Conservation (phyloP, 2,113 vertebrate genomes). For the Marcusenius ussheri region DNA sequence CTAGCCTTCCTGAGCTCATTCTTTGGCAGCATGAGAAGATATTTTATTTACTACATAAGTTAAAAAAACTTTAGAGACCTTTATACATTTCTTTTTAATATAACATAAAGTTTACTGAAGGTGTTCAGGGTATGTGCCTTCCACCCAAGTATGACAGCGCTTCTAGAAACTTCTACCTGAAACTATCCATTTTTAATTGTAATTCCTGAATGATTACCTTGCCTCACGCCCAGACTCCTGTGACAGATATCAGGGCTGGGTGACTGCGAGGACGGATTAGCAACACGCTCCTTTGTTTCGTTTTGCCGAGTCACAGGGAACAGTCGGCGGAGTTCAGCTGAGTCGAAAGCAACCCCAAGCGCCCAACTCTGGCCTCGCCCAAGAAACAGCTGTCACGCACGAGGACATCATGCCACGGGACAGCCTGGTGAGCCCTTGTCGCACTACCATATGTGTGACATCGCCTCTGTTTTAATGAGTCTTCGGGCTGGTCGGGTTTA, state of each 20-base stretch:
- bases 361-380: background rate
- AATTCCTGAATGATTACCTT: background rate
- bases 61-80: background rate
- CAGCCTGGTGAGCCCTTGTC: background rate
- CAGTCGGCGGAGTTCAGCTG: background rate
- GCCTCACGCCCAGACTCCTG: constrained; percentile 2
- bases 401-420: background rate
- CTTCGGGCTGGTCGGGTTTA: background rate
- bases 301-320: constrained; percentile 5
- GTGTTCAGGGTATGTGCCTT: background rate
- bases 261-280: background rate
- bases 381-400: background rate
- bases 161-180: constrained; percentile 7
- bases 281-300: background rate
- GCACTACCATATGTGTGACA: background rate
- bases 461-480: background rate
- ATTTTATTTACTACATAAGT: background rate
- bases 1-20: background rate
- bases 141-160: constrained; percentile 1
- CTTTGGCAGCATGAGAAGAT: background rate
- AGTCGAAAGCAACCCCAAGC: background rate
- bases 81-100: background rate
- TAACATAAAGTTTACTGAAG: background rate
- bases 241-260: constrained; percentile 9
- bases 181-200: background rate